phyloP scores from a whole-genome alignment of 2,797 vertebrate species.

The Oreochromis mossambicus region DNA sequence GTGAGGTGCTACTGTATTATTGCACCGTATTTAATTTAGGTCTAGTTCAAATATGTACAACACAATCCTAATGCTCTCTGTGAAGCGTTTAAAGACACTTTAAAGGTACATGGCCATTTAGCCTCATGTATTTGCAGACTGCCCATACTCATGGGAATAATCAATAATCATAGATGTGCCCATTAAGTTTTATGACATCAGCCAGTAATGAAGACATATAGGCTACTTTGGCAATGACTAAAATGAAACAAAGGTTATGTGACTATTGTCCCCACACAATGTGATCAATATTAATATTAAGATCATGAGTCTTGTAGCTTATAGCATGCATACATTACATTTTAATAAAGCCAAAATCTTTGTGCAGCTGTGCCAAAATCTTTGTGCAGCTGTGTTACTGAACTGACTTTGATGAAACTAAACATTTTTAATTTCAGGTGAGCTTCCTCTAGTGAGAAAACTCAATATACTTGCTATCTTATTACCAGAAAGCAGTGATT shows the following conservation, averaged over 20 bases:
- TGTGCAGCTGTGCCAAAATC: neutral
- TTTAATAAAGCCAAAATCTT: neutral
- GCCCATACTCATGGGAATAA: neutral
- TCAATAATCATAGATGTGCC: neutral
- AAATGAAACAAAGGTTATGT: conserved; percentile 9
- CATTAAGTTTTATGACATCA: neutral
- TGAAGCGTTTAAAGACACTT: neutral
- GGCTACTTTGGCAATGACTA: neutral
- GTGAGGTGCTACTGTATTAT: neutral
- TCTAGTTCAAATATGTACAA: neutral
- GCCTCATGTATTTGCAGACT: neutral
- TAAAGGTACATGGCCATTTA: neutral
- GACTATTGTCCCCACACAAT: neutral
- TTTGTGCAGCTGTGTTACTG: neutral
- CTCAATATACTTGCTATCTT: neutral
- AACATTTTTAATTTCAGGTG: neutral
- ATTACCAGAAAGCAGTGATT: conserved; percentile 7
- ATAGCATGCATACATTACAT: neutral
- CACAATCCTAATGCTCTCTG: neutral
- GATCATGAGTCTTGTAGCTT: neutral
- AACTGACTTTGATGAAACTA: neutral
- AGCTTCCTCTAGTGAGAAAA: neutral
- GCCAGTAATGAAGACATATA: conserved; percentile 23
- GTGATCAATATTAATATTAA: conserved; percentile 25
- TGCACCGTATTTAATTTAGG: neutral